A percentile compares a stretch with the other conserved stretches of the same genome.
These are phyloP conservation scores for Noctua comes DNA, from an alignment of 2,888 invertebrate genomes.

Conservation along the genomic window DNA sequence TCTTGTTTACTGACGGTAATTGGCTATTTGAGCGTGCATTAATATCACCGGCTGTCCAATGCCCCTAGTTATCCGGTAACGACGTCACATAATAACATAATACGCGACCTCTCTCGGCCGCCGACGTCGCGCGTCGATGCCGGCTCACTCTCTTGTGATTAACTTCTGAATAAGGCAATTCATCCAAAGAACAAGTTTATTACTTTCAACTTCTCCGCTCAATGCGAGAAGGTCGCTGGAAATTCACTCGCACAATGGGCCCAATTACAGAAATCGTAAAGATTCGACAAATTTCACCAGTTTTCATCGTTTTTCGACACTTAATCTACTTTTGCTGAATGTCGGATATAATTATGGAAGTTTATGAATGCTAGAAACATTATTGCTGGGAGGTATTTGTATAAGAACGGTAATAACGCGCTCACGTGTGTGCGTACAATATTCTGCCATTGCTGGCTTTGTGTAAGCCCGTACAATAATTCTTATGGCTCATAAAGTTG, in stretches of 20 bases:
- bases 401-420: conserved; percentile 58
- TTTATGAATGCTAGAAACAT: conserved; percentile 67
- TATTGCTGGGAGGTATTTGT: conserved; percentile 53
- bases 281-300: conserved; percentile 74
- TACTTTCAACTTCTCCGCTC: conserved; percentile 81
- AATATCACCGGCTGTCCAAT: conserved; percentile 51
- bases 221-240: conserved; percentile 77
- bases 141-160: conserved; percentile 77
- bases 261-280: conserved; percentile 83
- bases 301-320: conserved; percentile 74
- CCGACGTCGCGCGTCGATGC: conserved; percentile 33
- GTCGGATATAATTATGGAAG: conserved; percentile 68
- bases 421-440: conserved; percentile 55
- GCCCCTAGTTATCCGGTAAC: conserved; percentile 45
- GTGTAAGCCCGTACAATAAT: conserved; percentile 59
- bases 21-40: conserved; percentile 59
- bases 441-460: conserved; percentile 49
- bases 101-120: conserved; percentile 27
- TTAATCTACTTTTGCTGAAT: conserved; percentile 70
- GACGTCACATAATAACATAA: conserved; percentile 56
- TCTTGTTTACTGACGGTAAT: conserved; percentile 58
- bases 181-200: conserved; percentile 86
- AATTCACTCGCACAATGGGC: conserved; percentile 80
- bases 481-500: conserved; percentile 63
- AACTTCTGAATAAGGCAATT: conserved; percentile 85